A percentile compares a stretch with the other conserved stretches of the same genome.
Evolutionary conservation across 2,888 invertebrate genomes (phyloP).

Genomic region (Eupithecia dodoneata): DNA sequence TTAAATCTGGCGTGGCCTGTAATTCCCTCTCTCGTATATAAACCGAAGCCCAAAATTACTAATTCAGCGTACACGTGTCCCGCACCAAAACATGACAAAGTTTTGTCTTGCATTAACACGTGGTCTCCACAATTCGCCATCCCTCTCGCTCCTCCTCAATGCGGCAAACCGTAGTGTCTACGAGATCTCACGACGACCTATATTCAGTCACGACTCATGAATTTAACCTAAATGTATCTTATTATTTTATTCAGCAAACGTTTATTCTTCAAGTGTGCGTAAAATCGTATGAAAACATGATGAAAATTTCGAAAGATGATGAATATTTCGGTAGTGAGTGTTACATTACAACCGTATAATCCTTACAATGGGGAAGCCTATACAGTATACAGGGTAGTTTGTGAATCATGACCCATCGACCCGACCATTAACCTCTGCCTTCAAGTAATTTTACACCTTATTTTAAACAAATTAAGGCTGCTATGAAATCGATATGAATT

Average conservation of each 20-base stretch:
- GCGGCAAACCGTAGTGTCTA: conserved; percentile 74
- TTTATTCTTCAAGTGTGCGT: conserved; percentile 4
- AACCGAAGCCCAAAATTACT: conserved; percentile 27
- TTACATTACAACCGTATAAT: conserved; percentile 3
- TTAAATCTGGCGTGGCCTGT: conserved; percentile 5
- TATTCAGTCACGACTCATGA: conserved; percentile 42
- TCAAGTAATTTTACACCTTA: conserved; percentile 43
- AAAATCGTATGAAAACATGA: conserved; percentile 9
- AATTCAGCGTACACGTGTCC: conserved; percentile 34
- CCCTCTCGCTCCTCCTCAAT: conserved; percentile 70
- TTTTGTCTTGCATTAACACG: conserved; percentile 48
- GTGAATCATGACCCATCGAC: conserved; percentile 70
- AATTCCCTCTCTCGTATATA: conserved; percentile 7
- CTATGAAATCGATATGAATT: conserved; percentile 27
- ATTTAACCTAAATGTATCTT: conserved; percentile 35
- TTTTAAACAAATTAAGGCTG: conserved; percentile 33
- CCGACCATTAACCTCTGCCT: conserved; percentile 60
- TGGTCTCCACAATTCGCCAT: conserved; percentile 47
- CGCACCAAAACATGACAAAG: conserved; percentile 42
- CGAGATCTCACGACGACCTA: conserved; percentile 59
- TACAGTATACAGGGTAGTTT: conserved; percentile 65
- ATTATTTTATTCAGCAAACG: conserved; percentile 11
- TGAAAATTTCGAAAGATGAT: not conserved
- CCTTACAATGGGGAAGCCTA: conserved; percentile 24
- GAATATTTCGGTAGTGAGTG: not conserved